Evolutionary conservation across 2,113 vertebrate genomes (phyloP).

Genomic region (Cheirogaleus medius): DNA sequence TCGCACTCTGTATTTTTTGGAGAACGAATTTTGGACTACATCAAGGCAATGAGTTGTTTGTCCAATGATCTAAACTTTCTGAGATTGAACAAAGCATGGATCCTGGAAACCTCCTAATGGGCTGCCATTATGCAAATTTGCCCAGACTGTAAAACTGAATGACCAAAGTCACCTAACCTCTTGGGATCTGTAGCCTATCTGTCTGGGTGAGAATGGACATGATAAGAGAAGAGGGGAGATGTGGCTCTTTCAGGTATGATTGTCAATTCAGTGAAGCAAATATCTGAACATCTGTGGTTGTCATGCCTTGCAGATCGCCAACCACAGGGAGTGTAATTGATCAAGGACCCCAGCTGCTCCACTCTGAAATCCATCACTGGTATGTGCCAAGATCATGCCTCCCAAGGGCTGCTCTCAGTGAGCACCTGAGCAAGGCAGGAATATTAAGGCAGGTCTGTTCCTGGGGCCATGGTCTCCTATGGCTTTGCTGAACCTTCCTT

Average conservation of each 20-base stretch:
- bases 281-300: background rate
- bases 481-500: background rate
- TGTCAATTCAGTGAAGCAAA: background rate
- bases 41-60: background rate
- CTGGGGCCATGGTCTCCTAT: background rate
- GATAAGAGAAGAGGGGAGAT: background rate
- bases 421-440: background rate
- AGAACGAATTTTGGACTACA: background rate
- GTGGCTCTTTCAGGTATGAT: background rate
- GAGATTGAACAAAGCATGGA: background rate
- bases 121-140: background rate
- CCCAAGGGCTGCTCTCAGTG: background rate
- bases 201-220: background rate
- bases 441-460: background rate
- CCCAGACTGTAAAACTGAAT: background rate
- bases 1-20: background rate
- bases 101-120: background rate
- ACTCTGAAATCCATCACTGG: background rate
- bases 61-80: background rate
- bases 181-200: background rate
- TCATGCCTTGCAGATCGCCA: background rate
- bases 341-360: background rate
- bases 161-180: background rate
- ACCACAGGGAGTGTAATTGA: fast-evolving
- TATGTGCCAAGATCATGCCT: fast-evolving